These are phyloP conservation scores for Hymenochirus boettgeri DNA, from an alignment of 2,113 vertebrate genomes.

Conservation along the genomic window DNA sequence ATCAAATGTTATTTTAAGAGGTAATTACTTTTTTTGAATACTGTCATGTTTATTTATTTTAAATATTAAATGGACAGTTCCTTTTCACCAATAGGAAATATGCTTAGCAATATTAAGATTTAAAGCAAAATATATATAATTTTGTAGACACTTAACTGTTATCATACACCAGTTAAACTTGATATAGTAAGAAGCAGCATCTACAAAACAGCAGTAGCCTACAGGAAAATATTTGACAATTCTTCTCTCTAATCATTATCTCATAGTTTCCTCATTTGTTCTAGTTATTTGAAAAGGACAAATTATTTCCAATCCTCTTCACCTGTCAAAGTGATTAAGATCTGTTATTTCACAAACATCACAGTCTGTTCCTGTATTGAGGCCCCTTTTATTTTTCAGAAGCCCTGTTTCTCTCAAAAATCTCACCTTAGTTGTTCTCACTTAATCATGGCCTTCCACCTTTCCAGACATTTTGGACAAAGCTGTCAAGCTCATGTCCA, in stretches of 20 bases:
- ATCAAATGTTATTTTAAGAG: too few relatives aligned
- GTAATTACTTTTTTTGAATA: too few relatives aligned
- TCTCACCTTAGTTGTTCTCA: slow-evolving; percentile 23
- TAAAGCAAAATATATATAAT: too few relatives aligned
- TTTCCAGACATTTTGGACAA: slow-evolving; percentile 25
- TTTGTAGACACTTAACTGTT: too few relatives aligned
- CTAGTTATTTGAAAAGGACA: slow-evolving; percentile 50
- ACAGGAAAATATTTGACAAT: too few relatives aligned
- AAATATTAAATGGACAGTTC: too few relatives aligned
- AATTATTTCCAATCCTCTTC: slow-evolving; percentile 61
- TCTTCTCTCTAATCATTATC: slow-evolving; percentile 59
- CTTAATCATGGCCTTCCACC: slow-evolving; percentile 29
- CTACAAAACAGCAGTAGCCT: too few relatives aligned
- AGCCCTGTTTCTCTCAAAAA: neutral
- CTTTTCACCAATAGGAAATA: too few relatives aligned
- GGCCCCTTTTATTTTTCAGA: slow-evolving; percentile 16
- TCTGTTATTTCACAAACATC: slow-evolving; percentile 46
- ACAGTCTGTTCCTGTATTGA: neutral
- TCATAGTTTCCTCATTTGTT: slow-evolving; percentile 50
- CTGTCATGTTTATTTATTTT: too few relatives aligned
- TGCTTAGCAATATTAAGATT: too few relatives aligned
- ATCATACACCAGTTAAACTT: too few relatives aligned
- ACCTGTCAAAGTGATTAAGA: slow-evolving; percentile 58
- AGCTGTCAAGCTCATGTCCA: slow-evolving; percentile 18
- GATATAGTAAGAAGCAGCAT: too few relatives aligned